Base-by-base conservation (phyloP, 2,113 vertebrate genomes). In the Dasypus novemcinctus region DNA sequence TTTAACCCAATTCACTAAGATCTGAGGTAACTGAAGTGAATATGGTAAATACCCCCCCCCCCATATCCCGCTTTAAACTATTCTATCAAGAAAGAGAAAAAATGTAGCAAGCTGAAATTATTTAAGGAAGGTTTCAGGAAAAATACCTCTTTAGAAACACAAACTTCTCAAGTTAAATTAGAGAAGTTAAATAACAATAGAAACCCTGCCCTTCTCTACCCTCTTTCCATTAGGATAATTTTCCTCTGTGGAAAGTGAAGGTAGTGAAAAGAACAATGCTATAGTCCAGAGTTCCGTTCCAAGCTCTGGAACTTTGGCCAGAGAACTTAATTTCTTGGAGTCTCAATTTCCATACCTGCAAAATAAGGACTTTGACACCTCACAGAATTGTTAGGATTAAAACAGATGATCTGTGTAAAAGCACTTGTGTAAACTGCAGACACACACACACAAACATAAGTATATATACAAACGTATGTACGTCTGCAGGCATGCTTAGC, bases 1-100 rank as follows among this genome's bases (percentile, higher is more conserved):
- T 49, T 49, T 18, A 49, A 33, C 33, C 2, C 33, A 87, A n/a
- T 33, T 38, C 49, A 49, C 49, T n/a, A 13, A 18, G n/a, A 79
- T 12, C 11, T n/a, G 18, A 54, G 52, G n/a, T n/a, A 64, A 54
- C 33, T 52, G 23, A 52, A 13, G 41, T 43, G 38, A 18, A 74
- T 29, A 14, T 79, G 7, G 61, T 36, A 18, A 21, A 31, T 61
- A 18, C 5, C 4, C 33, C 8, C 8, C 2, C 2, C 0, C 29
- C 14, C 17, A n/a, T n/a, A n/a, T n/a, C 15, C 23, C 11, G 7
- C 49, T 1, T 25, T 14, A 61, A 38, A 38, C 27, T 23, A 68
- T 31, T 4, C 27, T 52, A 27, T 14, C 20, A 52, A 87, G 41
- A 71, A 71, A 49, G n/a, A 64, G 78, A 61, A n/a, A 15, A 21